Base-by-base conservation (phyloP, 2,113 vertebrate genomes). In the Ceratotherium simum region DNA sequence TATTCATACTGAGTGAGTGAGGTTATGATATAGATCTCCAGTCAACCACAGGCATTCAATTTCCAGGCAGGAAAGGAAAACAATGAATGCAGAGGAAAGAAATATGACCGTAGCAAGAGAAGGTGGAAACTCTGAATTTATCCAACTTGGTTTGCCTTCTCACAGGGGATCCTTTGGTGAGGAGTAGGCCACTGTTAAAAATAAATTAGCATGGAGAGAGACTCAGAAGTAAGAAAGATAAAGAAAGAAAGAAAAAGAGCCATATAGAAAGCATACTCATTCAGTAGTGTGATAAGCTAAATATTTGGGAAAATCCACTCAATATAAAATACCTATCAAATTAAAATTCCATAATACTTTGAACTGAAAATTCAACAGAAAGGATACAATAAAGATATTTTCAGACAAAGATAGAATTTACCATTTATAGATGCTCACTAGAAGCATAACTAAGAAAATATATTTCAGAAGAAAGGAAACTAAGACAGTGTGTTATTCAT, bases 31-130 rank as follows among this genome's bases (percentile, higher is more conserved):
- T 2, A 81, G 65, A 91, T 31, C 36, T 84, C 51, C 60, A 51
- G 16, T 87, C 73, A 69, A 73, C 80, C 79, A 72, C 10, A 29
- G 69, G 11, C 42, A 70, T 60, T 54, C 27, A 12, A 23, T 65
- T 96, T 95, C 70, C 51, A 89, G 72, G 81, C 51, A 62, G 70
- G 58, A 81, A 96, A 95, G 54, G 62, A 95, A 96, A 96, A 48
- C 73, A 89, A 58, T 33, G 5, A 95, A 60, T 58, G 10, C 16
- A 89, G 75, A 95, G 60, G 88, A 81, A 82, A 90, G 79, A 97
- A 95, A 91, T 51, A 33, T 3, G 13, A 60, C 46, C 20, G 7
- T 21, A 84, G 39, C 29, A 67, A 81, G 27, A 84, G 69, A 94
- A 84, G 27, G 27, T 29, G 76, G 39, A 76, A 89, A 85, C 60